These are phyloP conservation scores for Procambarus clarkii DNA, from an alignment of 1,140 invertebrate genomes.

Conservation along the genomic window DNA sequence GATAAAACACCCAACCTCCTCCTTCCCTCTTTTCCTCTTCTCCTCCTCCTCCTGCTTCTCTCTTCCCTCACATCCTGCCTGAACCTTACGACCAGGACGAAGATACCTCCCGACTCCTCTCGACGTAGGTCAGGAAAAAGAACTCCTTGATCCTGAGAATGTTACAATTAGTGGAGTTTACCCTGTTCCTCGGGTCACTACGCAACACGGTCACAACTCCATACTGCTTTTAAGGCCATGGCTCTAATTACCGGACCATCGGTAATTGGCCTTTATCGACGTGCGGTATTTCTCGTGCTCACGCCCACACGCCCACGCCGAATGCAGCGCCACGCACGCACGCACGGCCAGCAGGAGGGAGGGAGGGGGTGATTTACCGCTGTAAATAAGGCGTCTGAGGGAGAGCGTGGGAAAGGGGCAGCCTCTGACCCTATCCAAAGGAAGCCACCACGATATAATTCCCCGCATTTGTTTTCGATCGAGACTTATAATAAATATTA, in stretches of 20 bases:
- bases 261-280: slow-evolving; percentile 39
- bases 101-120: background rate
- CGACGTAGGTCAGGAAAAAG: background rate
- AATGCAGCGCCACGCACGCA: slow-evolving; percentile 21
- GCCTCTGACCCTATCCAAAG: slow-evolving; percentile 25
- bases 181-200: background rate
- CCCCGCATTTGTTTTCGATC: slow-evolving; percentile 38
- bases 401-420: slow-evolving; percentile 46
- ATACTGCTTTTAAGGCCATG: background rate
- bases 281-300: slow-evolving; percentile 11
- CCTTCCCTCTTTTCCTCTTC: no score
- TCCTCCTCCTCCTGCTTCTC: no score
- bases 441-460: slow-evolving; percentile 29
- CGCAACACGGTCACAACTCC: slow-evolving; percentile 13
- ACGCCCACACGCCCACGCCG: slow-evolving; percentile 14
- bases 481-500: slow-evolving; percentile 48
- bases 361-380: slow-evolving; percentile 46
- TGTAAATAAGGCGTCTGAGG: slow-evolving; percentile 35
- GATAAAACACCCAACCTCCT: slow-evolving; percentile 25
- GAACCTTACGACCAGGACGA: background rate
- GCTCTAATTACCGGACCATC: background rate
- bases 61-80: background rate
- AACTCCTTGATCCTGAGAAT: slow-evolving; percentile 19
- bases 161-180: slow-evolving; percentile 15
- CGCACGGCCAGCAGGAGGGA: background rate